Percentiles rank a stretch among this genome's conserved stretches.
These are phyloP conservation scores for Papilio gigon DNA, from an alignment of 2,888 invertebrate species.

Conservation along the genomic window DNA sequence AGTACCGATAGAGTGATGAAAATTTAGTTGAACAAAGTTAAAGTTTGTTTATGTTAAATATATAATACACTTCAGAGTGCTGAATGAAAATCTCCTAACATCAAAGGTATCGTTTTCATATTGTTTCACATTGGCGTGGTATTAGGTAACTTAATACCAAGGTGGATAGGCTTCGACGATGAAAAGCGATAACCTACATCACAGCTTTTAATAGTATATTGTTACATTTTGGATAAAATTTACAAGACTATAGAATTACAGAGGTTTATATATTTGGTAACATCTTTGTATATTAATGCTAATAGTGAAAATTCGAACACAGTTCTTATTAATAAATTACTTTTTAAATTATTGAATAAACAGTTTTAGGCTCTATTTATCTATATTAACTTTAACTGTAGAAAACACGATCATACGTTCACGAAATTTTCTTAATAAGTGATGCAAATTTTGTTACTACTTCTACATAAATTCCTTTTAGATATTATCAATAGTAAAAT, in stretches of 20 bases:
- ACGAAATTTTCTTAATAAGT: too few species aligned
- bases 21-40: too few species aligned
- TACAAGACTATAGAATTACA: constrained; percentile 24
- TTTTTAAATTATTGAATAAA: too few species aligned
- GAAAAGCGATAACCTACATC: constrained; percentile 13
- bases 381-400: too few species aligned
- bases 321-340: too few species aligned
- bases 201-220: constrained; percentile 17
- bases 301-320: too few species aligned
- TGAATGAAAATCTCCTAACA: constrained; percentile 16
- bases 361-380: too few species aligned
- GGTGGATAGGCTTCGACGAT: constrained; percentile 14
- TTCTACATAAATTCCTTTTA: background rate
- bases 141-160: constrained; percentile 29
- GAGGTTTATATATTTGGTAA: background rate
- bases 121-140: constrained; percentile 32
- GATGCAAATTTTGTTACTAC: too few species aligned
- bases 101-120: constrained; percentile 29
- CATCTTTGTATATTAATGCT: background rate
- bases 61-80: constrained; percentile 4
- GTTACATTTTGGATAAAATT: constrained; percentile 14
- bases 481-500: background rate
- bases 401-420: too few species aligned
- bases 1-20: too few species aligned
- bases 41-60: background rate